A percentile compares a stretch with the other conserved stretches of the same genome.
These are phyloP conservation scores for Acanthosoma haemorrhoidale DNA, from an alignment of 2,888 invertebrate genomes.

Conservation along the genomic window DNA sequence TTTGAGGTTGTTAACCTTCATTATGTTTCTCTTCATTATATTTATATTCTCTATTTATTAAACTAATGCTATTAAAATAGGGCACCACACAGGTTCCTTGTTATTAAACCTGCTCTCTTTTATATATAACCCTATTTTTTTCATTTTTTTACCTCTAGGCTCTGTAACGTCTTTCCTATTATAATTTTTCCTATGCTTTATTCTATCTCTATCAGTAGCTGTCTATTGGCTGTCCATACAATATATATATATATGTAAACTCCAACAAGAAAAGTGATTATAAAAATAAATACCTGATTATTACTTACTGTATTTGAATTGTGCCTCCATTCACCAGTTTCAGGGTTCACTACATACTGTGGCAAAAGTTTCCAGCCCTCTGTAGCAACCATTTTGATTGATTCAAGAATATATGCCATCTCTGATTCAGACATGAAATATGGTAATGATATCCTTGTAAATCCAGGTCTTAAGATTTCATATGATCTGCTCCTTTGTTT, in stretches of 20 bases:
- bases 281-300: neutral
- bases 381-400: conserved; percentile 78
- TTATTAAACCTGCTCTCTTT: too few relatives aligned
- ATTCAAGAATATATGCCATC: conserved; percentile 74
- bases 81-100: too few relatives aligned
- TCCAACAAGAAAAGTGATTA: neutral
- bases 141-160: too few relatives aligned
- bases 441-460: conserved; percentile 76
- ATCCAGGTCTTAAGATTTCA: conserved; percentile 79
- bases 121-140: too few relatives aligned
- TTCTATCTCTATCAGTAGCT: too few relatives aligned
- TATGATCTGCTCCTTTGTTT: conserved; percentile 32
- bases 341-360: conserved; percentile 77
- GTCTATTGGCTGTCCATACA: too few relatives aligned
- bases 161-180: too few relatives aligned
- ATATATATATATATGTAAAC: neutral
- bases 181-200: too few relatives aligned
- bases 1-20: too few relatives aligned
- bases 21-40: too few relatives aligned
- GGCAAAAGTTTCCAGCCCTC: conserved; percentile 86
- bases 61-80: too few relatives aligned
- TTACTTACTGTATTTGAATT: conserved; percentile 60
- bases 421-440: conserved; percentile 77
- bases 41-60: too few relatives aligned
- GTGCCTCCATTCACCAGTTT: conserved; percentile 87